Evolutionary conservation across 1,140 invertebrate genomes (phyloP).

Genomic region (Mizuhopecten yessoensis): DNA sequence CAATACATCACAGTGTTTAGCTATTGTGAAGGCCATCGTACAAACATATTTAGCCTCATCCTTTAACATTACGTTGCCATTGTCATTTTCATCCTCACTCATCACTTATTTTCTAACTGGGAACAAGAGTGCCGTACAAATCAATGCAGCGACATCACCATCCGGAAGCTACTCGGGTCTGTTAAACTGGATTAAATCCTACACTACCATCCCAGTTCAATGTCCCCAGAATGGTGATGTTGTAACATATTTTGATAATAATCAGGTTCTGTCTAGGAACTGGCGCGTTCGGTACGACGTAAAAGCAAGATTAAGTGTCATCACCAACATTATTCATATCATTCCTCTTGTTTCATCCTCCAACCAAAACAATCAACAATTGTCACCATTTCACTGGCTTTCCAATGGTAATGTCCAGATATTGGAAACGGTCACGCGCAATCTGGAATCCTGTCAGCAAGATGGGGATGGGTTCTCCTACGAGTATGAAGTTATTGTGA

Average conservation of each 20-base stretch:
- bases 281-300: background rate
- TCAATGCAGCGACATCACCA: constrained; percentile 29
- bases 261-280: background rate
- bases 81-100: background rate
- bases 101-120: constrained; percentile 44
- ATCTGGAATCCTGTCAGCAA: no score
- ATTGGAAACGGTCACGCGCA: background rate
- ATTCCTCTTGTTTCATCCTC: background rate
- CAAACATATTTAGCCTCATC: no score
- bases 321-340: no score
- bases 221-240: background rate
- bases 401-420: background rate
- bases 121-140: constrained; percentile 40
- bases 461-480: no score
- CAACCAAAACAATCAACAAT: background rate
- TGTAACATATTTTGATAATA: no score
- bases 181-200: no score
- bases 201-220: background rate
- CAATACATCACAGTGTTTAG: background rate
- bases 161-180: background rate
- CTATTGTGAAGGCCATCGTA: no score
- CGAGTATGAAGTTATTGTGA: no score
- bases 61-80: no score
- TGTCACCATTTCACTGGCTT: no score
- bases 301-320: background rate